Base-by-base conservation (phyloP, 1,140 invertebrate genomes). In the Magallana gigas region DNA sequence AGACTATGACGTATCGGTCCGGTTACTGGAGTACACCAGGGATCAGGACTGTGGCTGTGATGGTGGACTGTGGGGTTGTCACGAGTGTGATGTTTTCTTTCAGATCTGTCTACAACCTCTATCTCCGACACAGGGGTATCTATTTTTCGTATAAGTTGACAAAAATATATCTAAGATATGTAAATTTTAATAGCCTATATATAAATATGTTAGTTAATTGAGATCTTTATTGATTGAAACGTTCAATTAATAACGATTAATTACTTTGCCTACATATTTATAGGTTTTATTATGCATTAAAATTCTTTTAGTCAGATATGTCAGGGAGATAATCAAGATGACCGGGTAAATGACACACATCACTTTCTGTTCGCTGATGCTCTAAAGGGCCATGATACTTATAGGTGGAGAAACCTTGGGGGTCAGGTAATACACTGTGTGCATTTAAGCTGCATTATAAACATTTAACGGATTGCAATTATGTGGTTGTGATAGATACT, bases 1-100 rank as follows among this genome's bases (percentile, higher is more conserved):
- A 18, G 2, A 16, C 4, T 68, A 68, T 68, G 64, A 68, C 64
- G 64, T 68, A 8, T 68, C 64, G 14, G 64, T 68, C 7, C n/a
- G 23, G 64, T 18, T 68, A 68, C 64, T 68, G 64, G 64, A 68
- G 64, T 68, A 68, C n/a, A 68, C 5, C 64, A 68, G 68, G 36
- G 68, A 71, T 29, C 2, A 9, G 18, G 68, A 71, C 68, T 71
- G 68, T 71, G 8, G 23, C 8, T 71, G 68, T 71, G 68, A 71
- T 29, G 4, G 0, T 23, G 11, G 1, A 12, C 8, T 23, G 7
- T 11, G 64, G 8, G n/a, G n/a, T 8, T 71, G 68, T 71, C 0
- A 48, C 0, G 68, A 71, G 9, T 71, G 68, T 29, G 68, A 71
- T 12, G 68, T 71, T 1, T 71, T 48, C 29, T 29, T 71, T 9